Conservation (phyloP, 2,888 invertebrate species). For the Flabesymbios commensalis region DNA sequence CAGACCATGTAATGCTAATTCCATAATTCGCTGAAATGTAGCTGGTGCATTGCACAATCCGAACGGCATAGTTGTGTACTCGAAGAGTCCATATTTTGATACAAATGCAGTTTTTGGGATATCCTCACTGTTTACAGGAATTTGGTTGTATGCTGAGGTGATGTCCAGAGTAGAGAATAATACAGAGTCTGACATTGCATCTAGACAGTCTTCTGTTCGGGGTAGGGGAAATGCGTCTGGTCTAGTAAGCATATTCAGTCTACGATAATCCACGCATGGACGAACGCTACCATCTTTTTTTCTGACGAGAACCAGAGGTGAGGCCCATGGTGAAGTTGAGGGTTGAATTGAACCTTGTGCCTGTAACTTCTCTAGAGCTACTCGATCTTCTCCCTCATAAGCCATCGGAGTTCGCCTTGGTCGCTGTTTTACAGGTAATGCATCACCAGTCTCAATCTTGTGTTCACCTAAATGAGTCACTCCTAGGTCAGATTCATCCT, state of each 20-base stretch:
- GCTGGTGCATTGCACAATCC: slow-evolving; percentile 6
- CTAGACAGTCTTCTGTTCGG: neutral
- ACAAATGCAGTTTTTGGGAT: neutral
- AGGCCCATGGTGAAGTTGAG: slow-evolving; percentile 1
- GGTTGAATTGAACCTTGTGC: neutral
- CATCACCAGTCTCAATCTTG: neutral
- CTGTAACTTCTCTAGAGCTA: neutral
- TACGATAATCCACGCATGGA: neutral
- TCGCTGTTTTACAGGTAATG: neutral
- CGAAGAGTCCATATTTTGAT: neutral
- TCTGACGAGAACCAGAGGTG: neutral
- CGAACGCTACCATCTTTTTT: neutral
- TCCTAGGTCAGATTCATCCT: neutral
- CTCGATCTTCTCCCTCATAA: neutral
- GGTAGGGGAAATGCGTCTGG: neutral
- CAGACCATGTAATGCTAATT: slow-evolving; percentile 3
- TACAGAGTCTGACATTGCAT: neutral
- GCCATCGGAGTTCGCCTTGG: neutral
- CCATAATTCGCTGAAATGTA: slow-evolving; percentile 3
- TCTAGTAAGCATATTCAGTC: neutral
- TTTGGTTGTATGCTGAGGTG: neutral
- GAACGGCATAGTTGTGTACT: slow-evolving; percentile 1
- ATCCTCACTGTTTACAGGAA: neutral
- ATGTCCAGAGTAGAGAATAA: neutral
- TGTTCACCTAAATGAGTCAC: neutral